Conservation (phyloP, 2,888 invertebrate genomes). For the Dasypolia templi region DNA sequence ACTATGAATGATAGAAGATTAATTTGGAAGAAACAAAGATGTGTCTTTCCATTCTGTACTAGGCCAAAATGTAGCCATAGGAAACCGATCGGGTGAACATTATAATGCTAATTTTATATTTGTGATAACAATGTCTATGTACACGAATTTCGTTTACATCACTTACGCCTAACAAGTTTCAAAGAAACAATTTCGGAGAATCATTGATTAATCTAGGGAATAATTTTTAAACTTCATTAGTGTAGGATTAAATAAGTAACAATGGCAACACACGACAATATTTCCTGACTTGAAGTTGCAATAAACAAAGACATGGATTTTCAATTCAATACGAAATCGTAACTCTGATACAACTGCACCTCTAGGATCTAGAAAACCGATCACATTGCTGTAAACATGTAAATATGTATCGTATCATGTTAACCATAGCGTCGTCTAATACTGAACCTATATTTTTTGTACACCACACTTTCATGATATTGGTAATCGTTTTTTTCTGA, state of each 20-base stretch:
- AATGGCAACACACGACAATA: neutral
- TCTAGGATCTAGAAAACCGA: neutral
- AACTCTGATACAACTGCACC: neutral
- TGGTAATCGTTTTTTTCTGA: neutral
- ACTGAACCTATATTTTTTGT: neutral
- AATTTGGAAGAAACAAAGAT: constrained; percentile 1
- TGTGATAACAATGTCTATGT: no score
- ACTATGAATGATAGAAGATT: constrained; percentile 13
- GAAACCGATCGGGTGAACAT: no score
- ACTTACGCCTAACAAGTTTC: no score
- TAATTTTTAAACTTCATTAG: no score
- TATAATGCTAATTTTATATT: no score
- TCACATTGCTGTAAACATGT: no score
- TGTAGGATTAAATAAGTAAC: no score
- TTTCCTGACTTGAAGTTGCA: neutral
- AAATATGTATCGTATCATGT: neutral
- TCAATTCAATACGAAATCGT: neutral
- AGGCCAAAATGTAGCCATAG: no score
- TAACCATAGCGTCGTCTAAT: neutral
- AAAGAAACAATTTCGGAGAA: no score
- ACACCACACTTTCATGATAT: neutral
- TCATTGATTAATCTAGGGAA: no score
- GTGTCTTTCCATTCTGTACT: no score
- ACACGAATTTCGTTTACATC: no score
- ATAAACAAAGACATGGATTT: neutral